Evolutionary conservation across 2,888 invertebrate genomes (phyloP), one percentile per base, ranked within the genome.

Genomic region (Diplolepis rosae): DNA sequence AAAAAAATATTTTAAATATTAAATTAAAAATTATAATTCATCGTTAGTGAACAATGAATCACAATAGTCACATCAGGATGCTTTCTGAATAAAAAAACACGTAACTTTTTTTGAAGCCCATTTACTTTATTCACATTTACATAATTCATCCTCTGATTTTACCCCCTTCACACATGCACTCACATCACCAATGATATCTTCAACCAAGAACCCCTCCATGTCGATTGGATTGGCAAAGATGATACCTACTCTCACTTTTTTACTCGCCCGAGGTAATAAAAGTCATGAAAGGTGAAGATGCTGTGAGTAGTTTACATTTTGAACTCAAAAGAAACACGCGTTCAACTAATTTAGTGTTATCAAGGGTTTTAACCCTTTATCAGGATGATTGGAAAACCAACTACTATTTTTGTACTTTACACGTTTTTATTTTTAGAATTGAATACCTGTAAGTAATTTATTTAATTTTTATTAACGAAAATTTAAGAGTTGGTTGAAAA

Each of bases 271-370:
- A 77, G 74, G 69, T 77, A 74, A 77, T 77, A 77, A 77, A 77
- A 77, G 75, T 70, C 73, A 72, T 54, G 70, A 61, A 71, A 72
- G 71, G 72, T 72, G 75, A 77, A 75, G 77, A 77, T 75, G 77
- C 75, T 74, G 71, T 70, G 74, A 73, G 68, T 71, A 77, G 77
- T 75, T 71, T 66, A 50, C 52, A 65, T 66, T 77, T 77, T 69
- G 72, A 73, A 72, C 71, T 72, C 65, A 69, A 69, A 67, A 27
- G 24, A 52, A 35, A 56, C 65, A 65, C 48, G 66, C 56, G 66
- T 61, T 61, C 27, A 24, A 39, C 3, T 24, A 39, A 39, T 1
- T n/a, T n/a, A 42, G 61, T 61, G 39, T 24, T 27, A 13, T 24
- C 27, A 22, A 39, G 39, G 24, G 27, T 61, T n/a, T 61, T n/a